phyloP scores from a whole-genome alignment of 2,797 vertebrate genomes.

The Fistularia tabacaria region DNA sequence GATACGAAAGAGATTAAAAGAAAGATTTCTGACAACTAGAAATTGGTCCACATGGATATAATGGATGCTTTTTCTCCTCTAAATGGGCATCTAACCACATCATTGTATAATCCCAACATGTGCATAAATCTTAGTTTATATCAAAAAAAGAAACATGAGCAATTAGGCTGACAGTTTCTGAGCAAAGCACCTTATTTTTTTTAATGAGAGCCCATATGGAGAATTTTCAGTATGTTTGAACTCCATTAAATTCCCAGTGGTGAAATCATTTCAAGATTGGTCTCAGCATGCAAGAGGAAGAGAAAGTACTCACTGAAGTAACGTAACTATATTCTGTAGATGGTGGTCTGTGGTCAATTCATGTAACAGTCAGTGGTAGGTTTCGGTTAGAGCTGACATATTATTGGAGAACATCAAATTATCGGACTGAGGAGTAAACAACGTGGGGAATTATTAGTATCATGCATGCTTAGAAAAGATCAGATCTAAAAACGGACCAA shows the following conservation, averaged over 20 bases:
- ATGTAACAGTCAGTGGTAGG: no score
- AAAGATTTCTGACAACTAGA: conserved; percentile 46
- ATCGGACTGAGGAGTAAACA: no score
- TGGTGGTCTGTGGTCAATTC: no score
- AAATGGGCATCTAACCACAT: conserved; percentile 17
- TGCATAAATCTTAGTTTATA: conserved; percentile 11
- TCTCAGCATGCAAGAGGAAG: no score
- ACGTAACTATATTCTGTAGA: no score
- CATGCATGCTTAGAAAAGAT: no score
- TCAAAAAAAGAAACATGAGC: conserved; percentile 6
- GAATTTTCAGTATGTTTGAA: conserved; percentile 3
- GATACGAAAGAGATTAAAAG: conserved; percentile 41
- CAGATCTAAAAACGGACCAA: no score
- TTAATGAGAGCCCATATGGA: neutral
- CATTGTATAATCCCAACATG: conserved; percentile 11
- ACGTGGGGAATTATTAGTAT: no score
- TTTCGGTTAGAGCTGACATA: no score
- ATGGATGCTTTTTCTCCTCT: conserved; percentile 10
- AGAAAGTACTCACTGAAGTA: no score
- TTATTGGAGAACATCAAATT: no score
- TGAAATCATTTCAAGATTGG: no score
- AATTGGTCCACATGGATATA: conserved; percentile 32
- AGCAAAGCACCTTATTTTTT: conserved; percentile 8
- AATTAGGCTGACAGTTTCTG: neutral
- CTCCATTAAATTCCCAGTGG: neutral